Evolutionary conservation across 1,140 invertebrate genomes (phyloP).

Genomic region (Rhagoletis zephyria): DNA sequence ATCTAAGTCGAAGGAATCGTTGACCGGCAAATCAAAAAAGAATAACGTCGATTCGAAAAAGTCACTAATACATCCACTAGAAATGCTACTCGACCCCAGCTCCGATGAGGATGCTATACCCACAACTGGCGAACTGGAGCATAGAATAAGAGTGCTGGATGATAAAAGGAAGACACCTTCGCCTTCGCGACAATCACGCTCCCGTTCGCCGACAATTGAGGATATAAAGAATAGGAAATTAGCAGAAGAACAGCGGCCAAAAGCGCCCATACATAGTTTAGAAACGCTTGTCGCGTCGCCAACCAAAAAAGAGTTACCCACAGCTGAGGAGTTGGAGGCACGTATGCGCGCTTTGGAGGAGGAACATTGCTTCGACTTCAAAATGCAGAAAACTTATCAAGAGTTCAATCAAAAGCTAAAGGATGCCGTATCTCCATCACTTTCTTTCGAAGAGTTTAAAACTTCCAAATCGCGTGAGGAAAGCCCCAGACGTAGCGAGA

Average conservation of each 20-base stretch:
- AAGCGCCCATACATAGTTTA: constrained; percentile 64
- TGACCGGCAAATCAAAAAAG: constrained; percentile 54
- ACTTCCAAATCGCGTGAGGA: constrained; percentile 65
- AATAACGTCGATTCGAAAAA: constrained; percentile 64
- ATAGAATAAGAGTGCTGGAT: constrained; percentile 66
- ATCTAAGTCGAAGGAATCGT: constrained; percentile 67
- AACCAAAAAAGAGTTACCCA: constrained; percentile 63
- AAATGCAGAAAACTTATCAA: constrained; percentile 68
- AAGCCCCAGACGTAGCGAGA: constrained; percentile 62
- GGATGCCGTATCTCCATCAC: constrained; percentile 66
- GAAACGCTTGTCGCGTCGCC: constrained; percentile 64
- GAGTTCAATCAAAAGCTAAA: constrained; percentile 71
- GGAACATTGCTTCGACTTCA: constrained; percentile 69
- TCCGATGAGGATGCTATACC: constrained; percentile 66
- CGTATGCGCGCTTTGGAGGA: constrained; percentile 67
- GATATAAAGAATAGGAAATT: constrained; percentile 59
- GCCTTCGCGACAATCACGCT: constrained; percentile 61
- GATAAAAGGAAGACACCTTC: constrained; percentile 63
- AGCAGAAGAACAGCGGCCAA: constrained; percentile 65
- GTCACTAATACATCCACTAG: constrained; percentile 66
- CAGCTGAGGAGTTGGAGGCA: constrained; percentile 65
- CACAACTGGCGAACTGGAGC: constrained; percentile 67
- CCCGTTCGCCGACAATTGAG: constrained; percentile 64
- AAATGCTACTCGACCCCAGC: constrained; percentile 69
- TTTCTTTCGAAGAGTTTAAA: constrained; percentile 69